Percentiles rank a stretch among this genome's conserved stretches.
Evolutionary conservation across 2,888 invertebrate species (phyloP).

Genomic region (Pegoplata infirma): DNA sequence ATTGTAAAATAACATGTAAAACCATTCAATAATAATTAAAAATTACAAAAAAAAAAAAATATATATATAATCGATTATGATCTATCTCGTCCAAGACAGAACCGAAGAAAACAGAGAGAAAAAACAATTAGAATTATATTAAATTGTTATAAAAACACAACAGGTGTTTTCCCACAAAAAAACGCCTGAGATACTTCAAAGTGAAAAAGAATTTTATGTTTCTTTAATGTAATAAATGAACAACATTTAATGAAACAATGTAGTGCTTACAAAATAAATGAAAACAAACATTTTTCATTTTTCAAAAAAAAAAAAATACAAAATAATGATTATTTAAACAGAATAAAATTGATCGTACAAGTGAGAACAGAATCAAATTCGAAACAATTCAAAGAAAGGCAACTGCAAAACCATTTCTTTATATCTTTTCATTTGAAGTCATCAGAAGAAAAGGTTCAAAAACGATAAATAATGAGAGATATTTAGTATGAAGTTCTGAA

Average conservation of each 20-base stretch:
- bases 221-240: constrained; percentile 44
- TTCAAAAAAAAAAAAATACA: neutral
- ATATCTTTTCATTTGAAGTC: constrained; percentile 14
- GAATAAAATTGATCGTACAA: constrained; percentile 20
- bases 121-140: constrained; percentile 47
- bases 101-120: neutral
- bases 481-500: neutral
- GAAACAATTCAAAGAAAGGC: constrained; percentile 53
- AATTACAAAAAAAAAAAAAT: too few relatives aligned
- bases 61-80: constrained; percentile 50
- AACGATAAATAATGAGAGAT: constrained; percentile 47
- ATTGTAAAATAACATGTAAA: constrained; percentile 23
- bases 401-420: constrained; percentile 50
- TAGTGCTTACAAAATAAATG: constrained; percentile 56
- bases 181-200: neutral
- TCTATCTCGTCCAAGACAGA: neutral
- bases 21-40: constrained; percentile 18
- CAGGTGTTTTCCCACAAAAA: constrained; percentile 61
- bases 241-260: constrained; percentile 29
- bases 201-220: neutral
- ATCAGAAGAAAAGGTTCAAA: constrained; percentile 9
- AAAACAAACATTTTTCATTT: constrained; percentile 61
- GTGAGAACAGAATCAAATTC: constrained; percentile 30
- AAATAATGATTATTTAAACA: too few relatives aligned
- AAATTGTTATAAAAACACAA: constrained; percentile 60